Conservation (phyloP, 1,140 invertebrate species). For the Frieseomelitta varia region DNA sequence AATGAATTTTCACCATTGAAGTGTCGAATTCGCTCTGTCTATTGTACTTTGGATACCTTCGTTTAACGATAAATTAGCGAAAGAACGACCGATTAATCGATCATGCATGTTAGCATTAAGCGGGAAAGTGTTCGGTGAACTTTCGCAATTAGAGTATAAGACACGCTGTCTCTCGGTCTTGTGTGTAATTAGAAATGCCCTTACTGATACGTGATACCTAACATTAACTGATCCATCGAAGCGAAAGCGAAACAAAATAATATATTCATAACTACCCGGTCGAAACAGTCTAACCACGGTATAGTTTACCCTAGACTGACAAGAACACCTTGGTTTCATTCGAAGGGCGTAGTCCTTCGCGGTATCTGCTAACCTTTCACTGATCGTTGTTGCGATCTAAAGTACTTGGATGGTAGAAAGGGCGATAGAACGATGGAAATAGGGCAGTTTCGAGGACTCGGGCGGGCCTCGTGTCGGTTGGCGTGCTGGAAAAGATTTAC, state of each 20-base stretch:
- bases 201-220: slow-evolving; percentile 44
- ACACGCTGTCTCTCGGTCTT: slow-evolving; percentile 17
- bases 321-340: slow-evolving; percentile 30
- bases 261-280: slow-evolving; percentile 54
- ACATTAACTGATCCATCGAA: slow-evolving; percentile 48
- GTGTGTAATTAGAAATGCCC: slow-evolving; percentile 49
- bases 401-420: slow-evolving; percentile 45
- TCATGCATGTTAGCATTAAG: background rate
- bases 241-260: slow-evolving; percentile 59
- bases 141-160: background rate
- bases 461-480: slow-evolving; percentile 60
- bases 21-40: background rate
- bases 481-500: slow-evolving; percentile 75
- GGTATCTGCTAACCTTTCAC: slow-evolving; percentile 65
- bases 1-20: slow-evolving; percentile 25
- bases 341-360: slow-evolving; percentile 55
- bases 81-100: background rate
- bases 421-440: slow-evolving; percentile 59
- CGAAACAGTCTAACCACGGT: slow-evolving; percentile 54
- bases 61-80: background rate
- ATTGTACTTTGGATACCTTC: background rate
- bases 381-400: slow-evolving; percentile 62
- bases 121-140: background rate
- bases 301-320: slow-evolving; percentile 59
- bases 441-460: slow-evolving; percentile 65